Conservation (phyloP, 2,888 invertebrate species). For the Hermaeophaga mercurialis region DNA sequence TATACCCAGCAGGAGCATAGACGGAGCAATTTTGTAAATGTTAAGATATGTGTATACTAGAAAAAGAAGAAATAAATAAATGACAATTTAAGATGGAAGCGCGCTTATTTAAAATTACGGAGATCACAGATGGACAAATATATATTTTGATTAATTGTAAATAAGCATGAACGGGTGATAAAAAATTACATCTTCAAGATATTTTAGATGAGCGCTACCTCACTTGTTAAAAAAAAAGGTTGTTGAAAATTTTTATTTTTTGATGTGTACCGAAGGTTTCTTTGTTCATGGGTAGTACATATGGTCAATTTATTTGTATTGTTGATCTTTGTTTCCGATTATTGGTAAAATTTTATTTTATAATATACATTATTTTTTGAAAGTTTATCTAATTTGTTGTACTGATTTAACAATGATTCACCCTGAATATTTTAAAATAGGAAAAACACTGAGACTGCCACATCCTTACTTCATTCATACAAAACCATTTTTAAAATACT, state of each 20-base stretch:
- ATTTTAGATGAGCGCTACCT: slow-evolving; percentile 33
- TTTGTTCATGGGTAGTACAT: slow-evolving; percentile 22
- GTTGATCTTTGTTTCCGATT: slow-evolving; percentile 19
- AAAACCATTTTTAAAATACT: no score
- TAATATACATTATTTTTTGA: no score
- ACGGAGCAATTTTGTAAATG: slow-evolving; percentile 54
- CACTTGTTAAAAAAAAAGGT: slow-evolving; percentile 31
- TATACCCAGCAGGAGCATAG: slow-evolving; percentile 62
- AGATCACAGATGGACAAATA: slow-evolving; percentile 33
- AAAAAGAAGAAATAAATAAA: slow-evolving; percentile 18
- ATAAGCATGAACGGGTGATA: slow-evolving; percentile 36
- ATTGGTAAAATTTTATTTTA: slow-evolving; percentile 20
- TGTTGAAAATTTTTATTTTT: slow-evolving; percentile 31
- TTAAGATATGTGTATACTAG: slow-evolving; percentile 13
- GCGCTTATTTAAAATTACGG: slow-evolving; percentile 29
- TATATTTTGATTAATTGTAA: slow-evolving; percentile 39
- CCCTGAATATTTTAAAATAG: no score
- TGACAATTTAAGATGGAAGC: slow-evolving; percentile 26
- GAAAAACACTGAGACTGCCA: no score
- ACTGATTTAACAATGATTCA: no score
- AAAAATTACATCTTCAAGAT: slow-evolving; percentile 20
- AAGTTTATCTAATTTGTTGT: no score
- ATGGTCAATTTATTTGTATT: slow-evolving; percentile 27
- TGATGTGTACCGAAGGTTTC: slow-evolving; percentile 24
- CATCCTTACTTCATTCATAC: no score